Conservation (phyloP, 2,888 invertebrate species). For the Philhelius pedissequus region DNA sequence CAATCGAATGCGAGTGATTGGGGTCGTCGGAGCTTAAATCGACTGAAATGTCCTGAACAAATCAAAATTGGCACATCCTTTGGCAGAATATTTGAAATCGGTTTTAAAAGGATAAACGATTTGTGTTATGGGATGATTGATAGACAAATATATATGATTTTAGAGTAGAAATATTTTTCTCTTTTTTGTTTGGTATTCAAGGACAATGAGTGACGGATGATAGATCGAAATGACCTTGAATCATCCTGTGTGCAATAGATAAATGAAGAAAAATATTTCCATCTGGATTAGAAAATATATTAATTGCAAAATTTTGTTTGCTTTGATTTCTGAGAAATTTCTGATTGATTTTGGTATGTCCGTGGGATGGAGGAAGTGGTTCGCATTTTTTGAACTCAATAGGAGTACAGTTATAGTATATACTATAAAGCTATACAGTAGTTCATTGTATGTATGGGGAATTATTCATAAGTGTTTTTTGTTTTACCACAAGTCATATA, state of each 20-base stretch:
- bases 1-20: not conserved
- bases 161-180: not conserved
- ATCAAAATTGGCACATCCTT: conserved; percentile 8
- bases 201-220: not conserved
- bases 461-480: too few relatives aligned
- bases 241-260: not conserved
- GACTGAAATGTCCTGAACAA: not conserved
- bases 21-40: not conserved
- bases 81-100: not conserved
- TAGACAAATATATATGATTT: conserved; percentile 4
- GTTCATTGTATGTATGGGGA: too few relatives aligned
- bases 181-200: not conserved
- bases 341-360: not conserved
- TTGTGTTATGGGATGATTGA: not conserved
- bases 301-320: not conserved
- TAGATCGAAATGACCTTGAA: not conserved
- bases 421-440: too few relatives aligned
- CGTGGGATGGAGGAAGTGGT: not conserved
- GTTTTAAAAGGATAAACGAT: not conserved
- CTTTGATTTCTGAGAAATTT: not conserved
- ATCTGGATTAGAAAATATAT: not conserved
- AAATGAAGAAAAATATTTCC: not conserved
- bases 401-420: too few relatives aligned
- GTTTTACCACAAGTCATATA: too few relatives aligned
- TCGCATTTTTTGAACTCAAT: too few relatives aligned